Percentiles rank a stretch among this genome's conserved stretches.
phyloP scores from a whole-genome alignment of 2,797 vertebrate species.

The Podargus strigoides region DNA sequence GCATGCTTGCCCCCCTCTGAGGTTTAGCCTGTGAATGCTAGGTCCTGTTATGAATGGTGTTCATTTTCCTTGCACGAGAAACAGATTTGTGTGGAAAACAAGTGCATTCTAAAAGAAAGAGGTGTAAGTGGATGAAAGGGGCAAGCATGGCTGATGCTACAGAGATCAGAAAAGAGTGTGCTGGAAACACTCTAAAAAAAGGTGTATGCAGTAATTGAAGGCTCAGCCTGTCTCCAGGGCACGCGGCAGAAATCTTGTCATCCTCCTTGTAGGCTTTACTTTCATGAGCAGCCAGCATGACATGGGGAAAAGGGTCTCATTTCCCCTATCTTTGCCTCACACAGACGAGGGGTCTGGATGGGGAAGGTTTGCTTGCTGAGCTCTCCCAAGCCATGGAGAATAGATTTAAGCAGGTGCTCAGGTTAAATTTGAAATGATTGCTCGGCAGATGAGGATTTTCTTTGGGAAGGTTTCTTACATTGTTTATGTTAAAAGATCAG shows the following conservation, averaged over 20 bases:
- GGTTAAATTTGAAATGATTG: background rate
- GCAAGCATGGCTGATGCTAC: rapidly evolving
- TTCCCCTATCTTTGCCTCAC: background rate
- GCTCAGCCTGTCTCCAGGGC: background rate
- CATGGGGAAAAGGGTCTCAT: too few relatives aligned
- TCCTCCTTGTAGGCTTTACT: background rate
- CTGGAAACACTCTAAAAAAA: too few relatives aligned
- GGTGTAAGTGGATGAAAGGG: background rate
- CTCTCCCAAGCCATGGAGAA: background rate
- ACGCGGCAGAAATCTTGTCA: rapidly evolving
- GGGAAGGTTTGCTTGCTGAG: background rate
- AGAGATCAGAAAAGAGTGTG: background rate
- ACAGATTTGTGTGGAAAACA: background rate
- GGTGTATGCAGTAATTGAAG: background rate
- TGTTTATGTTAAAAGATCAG: background rate
- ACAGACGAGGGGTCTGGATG: background rate
- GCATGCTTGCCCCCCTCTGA: background rate
- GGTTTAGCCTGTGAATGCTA: background rate
- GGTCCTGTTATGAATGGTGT: rapidly evolving
- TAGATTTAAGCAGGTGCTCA: background rate
- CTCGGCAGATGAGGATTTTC: background rate
- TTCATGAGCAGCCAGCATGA: background rate
- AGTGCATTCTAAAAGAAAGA: background rate
- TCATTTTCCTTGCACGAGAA: background rate
- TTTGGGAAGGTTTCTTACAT: background rate